These are phyloP conservation scores for Ptilodon capucinus DNA, from an alignment of 2,888 invertebrate genomes.

Conservation along the genomic window DNA sequence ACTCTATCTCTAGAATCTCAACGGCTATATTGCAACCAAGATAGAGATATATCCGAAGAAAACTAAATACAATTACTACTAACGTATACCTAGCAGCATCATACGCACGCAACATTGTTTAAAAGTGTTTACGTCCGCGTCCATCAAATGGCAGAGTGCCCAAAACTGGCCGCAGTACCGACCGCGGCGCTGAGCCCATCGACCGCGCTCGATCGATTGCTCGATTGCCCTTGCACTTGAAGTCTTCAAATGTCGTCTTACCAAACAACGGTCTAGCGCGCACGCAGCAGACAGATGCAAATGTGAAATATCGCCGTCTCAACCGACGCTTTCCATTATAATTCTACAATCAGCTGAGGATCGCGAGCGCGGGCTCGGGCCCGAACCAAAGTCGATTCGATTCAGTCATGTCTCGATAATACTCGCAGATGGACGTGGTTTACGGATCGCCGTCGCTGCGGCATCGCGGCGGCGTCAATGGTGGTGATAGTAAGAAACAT, in stretches of 20 bases:
- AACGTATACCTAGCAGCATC: not conserved
- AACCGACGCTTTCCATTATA: constrained; percentile 7
- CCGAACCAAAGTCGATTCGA: constrained; percentile 11
- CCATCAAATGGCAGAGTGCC: constrained; percentile 40
- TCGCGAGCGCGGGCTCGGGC: constrained; percentile 37
- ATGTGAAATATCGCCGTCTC: constrained; percentile 18
- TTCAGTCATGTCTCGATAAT: constrained; percentile 72
- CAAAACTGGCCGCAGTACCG: constrained; percentile 24
- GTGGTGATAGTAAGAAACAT: constrained; percentile 70
- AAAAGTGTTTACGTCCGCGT: constrained; percentile 41
- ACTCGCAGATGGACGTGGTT: constrained; percentile 64
- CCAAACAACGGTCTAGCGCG: constrained; percentile 19
- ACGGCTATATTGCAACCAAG: too few species aligned
- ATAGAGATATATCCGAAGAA: not conserved
- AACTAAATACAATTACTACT: not conserved
- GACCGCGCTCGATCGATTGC: not conserved
- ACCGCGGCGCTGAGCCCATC: constrained; percentile 14
- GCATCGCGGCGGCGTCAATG: constrained; percentile 68
- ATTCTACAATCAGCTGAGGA: constrained; percentile 29
- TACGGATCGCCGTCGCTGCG: constrained; percentile 77
- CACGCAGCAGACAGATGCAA: constrained; percentile 30
- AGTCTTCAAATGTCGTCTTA: constrained; percentile 12
- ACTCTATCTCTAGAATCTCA: too few species aligned
- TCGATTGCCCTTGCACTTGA: constrained; percentile 51
- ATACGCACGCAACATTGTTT: constrained; percentile 18